phyloP scores from a whole-genome alignment of 23 tunicate genomes.

The Botrylloides violaceus region DNA sequence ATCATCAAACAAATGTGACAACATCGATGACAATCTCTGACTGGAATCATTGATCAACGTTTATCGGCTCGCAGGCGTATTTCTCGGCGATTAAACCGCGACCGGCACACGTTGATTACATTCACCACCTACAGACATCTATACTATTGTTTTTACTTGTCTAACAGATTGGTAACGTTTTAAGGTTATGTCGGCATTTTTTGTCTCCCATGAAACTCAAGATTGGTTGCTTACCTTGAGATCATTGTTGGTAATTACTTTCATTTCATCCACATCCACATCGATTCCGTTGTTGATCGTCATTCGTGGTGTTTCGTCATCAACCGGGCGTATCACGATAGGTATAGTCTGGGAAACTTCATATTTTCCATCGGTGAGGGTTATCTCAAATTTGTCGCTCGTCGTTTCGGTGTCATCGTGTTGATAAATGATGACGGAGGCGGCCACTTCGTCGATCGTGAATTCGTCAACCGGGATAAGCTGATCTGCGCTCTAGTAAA shows the following conservation, averaged over 20 bases:
- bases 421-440: conserved; percentile 55
- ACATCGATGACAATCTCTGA: too few species aligned
- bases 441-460: conserved; percentile 44
- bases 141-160: too few species aligned
- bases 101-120: too few species aligned
- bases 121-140: too few species aligned
- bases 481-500: conserved; percentile 3
- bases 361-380: conserved; percentile 79
- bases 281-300: conserved; percentile 91
- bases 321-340: conserved; percentile 81
- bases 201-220: too few species aligned
- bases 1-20: too few species aligned
- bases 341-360: conserved; percentile 52
- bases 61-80: too few species aligned
- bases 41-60: too few species aligned
- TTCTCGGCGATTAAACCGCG: too few species aligned
- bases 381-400: conserved; percentile 69
- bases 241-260: conserved; percentile 43
- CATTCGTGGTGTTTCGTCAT: conserved; percentile 97
- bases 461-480: conserved; percentile 7
- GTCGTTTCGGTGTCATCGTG: conserved; percentile 96
- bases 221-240: conserved; percentile 65
- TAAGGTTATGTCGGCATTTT: too few species aligned
- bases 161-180: too few species aligned
- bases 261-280: conserved; percentile 58